phyloP scores from a whole-genome alignment of 2,888 invertebrate species.

The Lamproptera curius region DNA sequence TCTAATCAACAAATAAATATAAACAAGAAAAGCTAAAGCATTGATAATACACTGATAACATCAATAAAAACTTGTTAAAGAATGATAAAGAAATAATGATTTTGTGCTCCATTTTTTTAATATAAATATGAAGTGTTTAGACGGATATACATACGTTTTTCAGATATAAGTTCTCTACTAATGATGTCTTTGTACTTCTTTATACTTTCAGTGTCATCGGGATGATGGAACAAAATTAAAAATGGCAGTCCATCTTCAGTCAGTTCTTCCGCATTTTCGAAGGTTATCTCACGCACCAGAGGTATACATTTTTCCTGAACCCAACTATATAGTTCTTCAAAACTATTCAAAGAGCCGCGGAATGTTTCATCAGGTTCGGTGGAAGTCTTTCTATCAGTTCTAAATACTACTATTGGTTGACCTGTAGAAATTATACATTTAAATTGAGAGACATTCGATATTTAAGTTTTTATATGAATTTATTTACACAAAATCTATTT shows the following conservation, averaged over 20 bases:
- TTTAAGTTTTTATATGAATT: too few species aligned
- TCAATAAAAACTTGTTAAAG: not conserved
- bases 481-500: too few species aligned
- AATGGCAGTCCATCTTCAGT: conserved; percentile 99
- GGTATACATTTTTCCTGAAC: conserved; percentile 96
- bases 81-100: not conserved
- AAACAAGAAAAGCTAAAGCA: not conserved
- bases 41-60: not conserved
- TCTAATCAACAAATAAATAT: too few species aligned
- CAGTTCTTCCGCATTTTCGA: conserved; percentile 99
- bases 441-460: too few species aligned
- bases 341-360: conserved; percentile 83
- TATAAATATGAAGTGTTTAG: not conserved
- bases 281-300: conserved; percentile 98
- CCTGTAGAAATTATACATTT: conserved; percentile 77
- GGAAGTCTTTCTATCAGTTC: conserved; percentile 87
- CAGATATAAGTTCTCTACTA: conserved; percentile 84
- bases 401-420: conserved; percentile 88
- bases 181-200: conserved; percentile 92
- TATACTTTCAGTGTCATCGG: conserved; percentile 88
- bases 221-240: conserved; percentile 95
- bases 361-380: conserved; percentile 91
- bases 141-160: conserved; percentile 88
- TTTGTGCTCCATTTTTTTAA: not conserved
- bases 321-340: conserved; percentile 94